These are phyloP conservation scores for Hemitrygon akajei DNA, from an alignment of 2,797 vertebrate genomes.

Conservation along the genomic window DNA sequence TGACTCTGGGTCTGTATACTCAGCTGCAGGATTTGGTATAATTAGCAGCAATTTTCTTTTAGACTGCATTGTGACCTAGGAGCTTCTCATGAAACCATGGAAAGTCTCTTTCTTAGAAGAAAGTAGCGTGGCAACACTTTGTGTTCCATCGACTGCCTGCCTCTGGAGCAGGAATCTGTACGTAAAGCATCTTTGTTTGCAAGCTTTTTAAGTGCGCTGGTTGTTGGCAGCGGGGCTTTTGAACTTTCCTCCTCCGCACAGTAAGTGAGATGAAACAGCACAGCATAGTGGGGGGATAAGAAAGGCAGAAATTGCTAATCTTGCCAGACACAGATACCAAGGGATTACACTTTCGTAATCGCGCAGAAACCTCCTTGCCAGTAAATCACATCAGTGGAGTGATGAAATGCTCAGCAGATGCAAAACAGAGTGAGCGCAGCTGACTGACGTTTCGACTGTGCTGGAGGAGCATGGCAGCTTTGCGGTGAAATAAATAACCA, in stretches of 20 bases:
- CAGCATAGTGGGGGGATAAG: not conserved
- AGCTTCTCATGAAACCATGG: not conserved
- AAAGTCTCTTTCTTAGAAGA: not conserved
- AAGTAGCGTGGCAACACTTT: not conserved
- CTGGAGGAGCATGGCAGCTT: conserved; percentile 9
- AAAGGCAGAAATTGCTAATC: not conserved
- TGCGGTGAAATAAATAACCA: not conserved
- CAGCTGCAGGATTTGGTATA: not conserved
- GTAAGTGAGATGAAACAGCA: conserved; percentile 27
- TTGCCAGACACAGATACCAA: conserved; percentile 30
- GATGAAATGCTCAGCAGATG: not conserved
- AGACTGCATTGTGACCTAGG: not conserved
- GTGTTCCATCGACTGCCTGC: not conserved
- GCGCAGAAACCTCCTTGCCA: not conserved
- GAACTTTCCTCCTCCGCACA: not conserved
- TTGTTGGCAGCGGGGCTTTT: not conserved
- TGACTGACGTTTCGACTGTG: not conserved
- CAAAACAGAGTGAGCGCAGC: not conserved
- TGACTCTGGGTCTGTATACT: no score
- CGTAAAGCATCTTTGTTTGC: not conserved
- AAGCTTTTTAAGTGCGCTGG: not conserved
- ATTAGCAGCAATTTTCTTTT: not conserved
- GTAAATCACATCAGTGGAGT: not conserved
- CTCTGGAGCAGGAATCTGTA: not conserved
- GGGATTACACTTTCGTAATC: conserved; percentile 27